Conservation (phyloP, 2,888 invertebrate genomes). For the Chaitophorus viminalis region DNA sequence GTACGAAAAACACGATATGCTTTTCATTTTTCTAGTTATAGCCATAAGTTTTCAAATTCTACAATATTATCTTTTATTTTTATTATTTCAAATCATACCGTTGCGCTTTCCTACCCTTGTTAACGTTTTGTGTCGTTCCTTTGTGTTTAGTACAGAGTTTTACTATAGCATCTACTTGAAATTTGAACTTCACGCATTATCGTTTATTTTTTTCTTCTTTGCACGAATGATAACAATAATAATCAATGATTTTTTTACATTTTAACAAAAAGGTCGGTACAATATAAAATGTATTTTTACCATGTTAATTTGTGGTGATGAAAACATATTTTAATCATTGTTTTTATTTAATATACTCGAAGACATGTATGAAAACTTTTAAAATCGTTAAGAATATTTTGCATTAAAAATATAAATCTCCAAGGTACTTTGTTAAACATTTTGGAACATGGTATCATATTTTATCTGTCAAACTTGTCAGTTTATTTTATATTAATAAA, state of each 20-base stretch:
- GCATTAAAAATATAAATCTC: not conserved
- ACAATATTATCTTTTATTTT: slow-evolving; percentile 33
- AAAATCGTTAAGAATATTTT: not conserved
- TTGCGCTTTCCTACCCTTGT: not conserved
- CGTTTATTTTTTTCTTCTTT: not conserved
- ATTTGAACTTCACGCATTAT: slow-evolving; percentile 6
- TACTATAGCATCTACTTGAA: not conserved
- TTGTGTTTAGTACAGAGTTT: not conserved
- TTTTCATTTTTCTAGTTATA: slow-evolving; percentile 20
- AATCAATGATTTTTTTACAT: not conserved
- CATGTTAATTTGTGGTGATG: not conserved
- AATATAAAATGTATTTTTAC: too few relatives aligned
- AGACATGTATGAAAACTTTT: not conserved
- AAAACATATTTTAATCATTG: not conserved
- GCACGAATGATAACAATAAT: not conserved
- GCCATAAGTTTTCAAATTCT: not conserved
- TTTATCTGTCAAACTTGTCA: not conserved
- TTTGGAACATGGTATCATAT: not conserved
- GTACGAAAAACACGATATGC: not conserved
- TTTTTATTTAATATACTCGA: not conserved
- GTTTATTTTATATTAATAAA: not conserved
- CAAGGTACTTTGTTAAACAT: not conserved
- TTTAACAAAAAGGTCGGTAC: not conserved
- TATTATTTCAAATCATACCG: not conserved
- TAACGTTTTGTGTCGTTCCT: not conserved